These are phyloP conservation scores for Euproctis similis DNA, from an alignment of 2,888 invertebrate genomes.

Conservation along the genomic window DNA sequence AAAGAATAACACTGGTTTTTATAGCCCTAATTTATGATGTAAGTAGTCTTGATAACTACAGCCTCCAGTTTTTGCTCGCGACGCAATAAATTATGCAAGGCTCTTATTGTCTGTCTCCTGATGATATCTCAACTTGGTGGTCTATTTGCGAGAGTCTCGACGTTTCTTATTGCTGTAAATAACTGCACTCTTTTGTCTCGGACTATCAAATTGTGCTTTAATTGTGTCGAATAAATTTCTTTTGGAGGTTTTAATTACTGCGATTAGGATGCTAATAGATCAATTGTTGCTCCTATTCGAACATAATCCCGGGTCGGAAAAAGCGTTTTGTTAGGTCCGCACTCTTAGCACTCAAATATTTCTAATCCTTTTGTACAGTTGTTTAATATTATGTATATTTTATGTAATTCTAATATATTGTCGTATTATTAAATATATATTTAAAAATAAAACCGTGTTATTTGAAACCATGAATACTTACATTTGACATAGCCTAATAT, in stretches of 20 bases:
- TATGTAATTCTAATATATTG: too few species aligned
- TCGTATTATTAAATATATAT: too few species aligned
- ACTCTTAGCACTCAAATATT: too few species aligned
- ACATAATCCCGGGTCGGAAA: too few species aligned
- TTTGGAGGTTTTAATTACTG: slow-evolving; percentile 24
- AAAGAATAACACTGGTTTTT: too few species aligned
- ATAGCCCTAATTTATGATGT: slow-evolving; percentile 15
- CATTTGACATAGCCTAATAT: too few species aligned
- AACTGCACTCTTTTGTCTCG: slow-evolving; percentile 24
- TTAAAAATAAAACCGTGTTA: too few species aligned
- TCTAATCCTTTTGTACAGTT: too few species aligned
- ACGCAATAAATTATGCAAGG: slow-evolving; percentile 63
- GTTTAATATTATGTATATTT: too few species aligned
- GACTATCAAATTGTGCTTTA: slow-evolving; percentile 8
- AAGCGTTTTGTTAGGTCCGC: too few species aligned
- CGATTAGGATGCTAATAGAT: slow-evolving; percentile 14
- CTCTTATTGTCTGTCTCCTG: slow-evolving; percentile 52
- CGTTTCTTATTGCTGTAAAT: slow-evolving; percentile 40
- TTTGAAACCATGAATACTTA: too few species aligned
- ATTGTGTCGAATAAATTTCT: slow-evolving; percentile 16
- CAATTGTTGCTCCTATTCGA: slow-evolving; percentile 16
- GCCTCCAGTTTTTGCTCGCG: slow-evolving; percentile 47
- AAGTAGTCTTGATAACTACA: slow-evolving; percentile 21
- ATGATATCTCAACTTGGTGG: slow-evolving; percentile 52
- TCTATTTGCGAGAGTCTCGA: slow-evolving; percentile 32